Base-by-base conservation (phyloP, 2,113 vertebrate species). In the Peromyscus leucopus region DNA sequence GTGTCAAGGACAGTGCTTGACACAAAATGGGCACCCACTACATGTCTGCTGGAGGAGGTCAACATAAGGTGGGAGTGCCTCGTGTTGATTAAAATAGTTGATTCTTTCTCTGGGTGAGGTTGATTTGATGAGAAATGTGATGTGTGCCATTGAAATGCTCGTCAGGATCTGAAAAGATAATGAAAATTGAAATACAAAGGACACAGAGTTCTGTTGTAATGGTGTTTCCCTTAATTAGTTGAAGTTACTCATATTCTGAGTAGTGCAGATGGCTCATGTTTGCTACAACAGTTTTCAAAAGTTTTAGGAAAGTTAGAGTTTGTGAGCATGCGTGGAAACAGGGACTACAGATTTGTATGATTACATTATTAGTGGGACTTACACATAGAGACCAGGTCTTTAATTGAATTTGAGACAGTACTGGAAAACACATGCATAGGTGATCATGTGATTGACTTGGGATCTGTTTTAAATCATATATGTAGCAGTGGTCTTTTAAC, bases 161-260 rank as follows among this genome's bases (percentile, higher is more conserved):
- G 46, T n/a, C 46, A 13, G 75, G n/a, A 74, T 82, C 24, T 22
- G 36, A 86, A 36, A 24, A 55, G 33, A 42, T 76, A 76, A 90
- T 36, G 71, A 78, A 92, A 85, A 28, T 80, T 33, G 0, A 61
- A 89, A 84, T 1, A 48, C 48, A 10, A 8, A 57, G 71, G 93
- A 57, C 65, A 1, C 75, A 51, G 79, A 11, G 10, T n/a, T 19
- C 22, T 22, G 7, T 51, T 63, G 65, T 26, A 51, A 48, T 61
- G 82, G 67, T 65, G 33, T 93, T 19, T 95, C 55, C 90, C 88
- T 92, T 91, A 79, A 89, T 95, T 94, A 42, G 83, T 42, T 89
- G 82, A 85, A 78, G 24, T 93, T 87, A 55, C 72, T 1, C 36
- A 46, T 63, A 9, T n/a, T 90, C 90, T 31, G 21, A 28, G 7